Evolutionary conservation across 2,113 vertebrate species (phyloP).

Genomic region (Salminus brasiliensis): DNA sequence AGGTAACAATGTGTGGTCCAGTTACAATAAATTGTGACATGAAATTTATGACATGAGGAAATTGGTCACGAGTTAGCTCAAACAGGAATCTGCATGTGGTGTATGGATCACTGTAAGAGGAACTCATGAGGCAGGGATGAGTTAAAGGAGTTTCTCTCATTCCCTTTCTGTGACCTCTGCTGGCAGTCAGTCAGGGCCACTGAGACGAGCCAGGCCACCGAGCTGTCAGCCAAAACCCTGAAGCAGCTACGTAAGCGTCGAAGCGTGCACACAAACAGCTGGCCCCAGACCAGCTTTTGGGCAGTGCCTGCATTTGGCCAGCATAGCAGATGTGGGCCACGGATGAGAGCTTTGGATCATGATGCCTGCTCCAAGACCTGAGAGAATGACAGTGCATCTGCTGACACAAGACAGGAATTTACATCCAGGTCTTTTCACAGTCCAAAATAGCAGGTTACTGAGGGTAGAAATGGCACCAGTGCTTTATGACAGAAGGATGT

Average conservation of each 20-base stretch:
- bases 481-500: too few relatives aligned
- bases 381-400: background rate
- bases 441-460: background rate
- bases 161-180: background rate
- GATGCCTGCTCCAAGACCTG: background rate
- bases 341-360: background rate
- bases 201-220: background rate
- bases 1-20: background rate
- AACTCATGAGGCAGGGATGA: constrained; percentile 8
- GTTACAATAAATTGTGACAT: background rate
- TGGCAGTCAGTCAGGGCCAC: constrained; percentile 5
- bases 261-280: constrained; percentile 14
- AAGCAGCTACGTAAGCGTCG: background rate
- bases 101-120: background rate
- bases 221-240: background rate
- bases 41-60: background rate
- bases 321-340: background rate
- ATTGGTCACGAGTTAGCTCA: background rate
- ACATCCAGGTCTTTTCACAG: background rate
- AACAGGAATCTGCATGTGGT: background rate
- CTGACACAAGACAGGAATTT: constrained; percentile 10
- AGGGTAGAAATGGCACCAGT: background rate
- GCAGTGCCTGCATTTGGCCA: background rate
- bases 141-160: background rate
- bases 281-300: background rate